Base-by-base conservation (phyloP, 2,888 invertebrate species). In the Didymodactylos carnosus region DNA sequence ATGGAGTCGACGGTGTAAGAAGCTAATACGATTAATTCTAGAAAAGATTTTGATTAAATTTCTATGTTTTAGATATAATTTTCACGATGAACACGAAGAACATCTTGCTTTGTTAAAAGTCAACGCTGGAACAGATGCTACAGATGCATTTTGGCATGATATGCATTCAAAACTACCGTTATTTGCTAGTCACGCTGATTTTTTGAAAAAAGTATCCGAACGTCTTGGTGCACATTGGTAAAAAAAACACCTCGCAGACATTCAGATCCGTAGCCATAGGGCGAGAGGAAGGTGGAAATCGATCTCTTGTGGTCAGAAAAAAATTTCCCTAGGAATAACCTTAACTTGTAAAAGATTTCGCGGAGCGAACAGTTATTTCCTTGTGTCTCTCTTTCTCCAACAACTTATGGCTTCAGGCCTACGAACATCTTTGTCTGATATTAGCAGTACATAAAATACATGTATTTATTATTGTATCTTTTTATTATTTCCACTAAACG, bases 1-100 rank as follows among this genome's bases (percentile, higher is more conserved):
- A 95, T 98, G 88, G 98, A 98, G 84, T 95, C 95, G 0, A 87
- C 89, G 14, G 97, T n/a, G n/a, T n/a, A n/a, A n/a, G n/a, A n/a
- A n/a, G n/a, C n/a, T n/a, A n/a, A 35, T 62, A 62, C 7, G 35
- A 35, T 10, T 29, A 62, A 10, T 29, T 46, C 5, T 46, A 23
- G 7, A 49, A n/a, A 4, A 49, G 19, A 49, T 23, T 16, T n/a
- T 23, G n/a, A 23, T 23, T n/a, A 14, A 5, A 1, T 62, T 27
- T 62, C n/a, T 35, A 7, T 53, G 27, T 29, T 87, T 89, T 16
- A 97, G 91, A 2, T 87, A 49, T 16, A 93, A 92, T 85, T 97
- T 93, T 82, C 97, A 98, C 81, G 94, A 97, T 81, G 88, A 89
- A 29, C 84, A 84, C 70, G 91, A 90, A 0, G 83, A 84, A 2